Base-by-base conservation (phyloP, 2,113 vertebrate genomes). In the Poecilia latipinna region DNA sequence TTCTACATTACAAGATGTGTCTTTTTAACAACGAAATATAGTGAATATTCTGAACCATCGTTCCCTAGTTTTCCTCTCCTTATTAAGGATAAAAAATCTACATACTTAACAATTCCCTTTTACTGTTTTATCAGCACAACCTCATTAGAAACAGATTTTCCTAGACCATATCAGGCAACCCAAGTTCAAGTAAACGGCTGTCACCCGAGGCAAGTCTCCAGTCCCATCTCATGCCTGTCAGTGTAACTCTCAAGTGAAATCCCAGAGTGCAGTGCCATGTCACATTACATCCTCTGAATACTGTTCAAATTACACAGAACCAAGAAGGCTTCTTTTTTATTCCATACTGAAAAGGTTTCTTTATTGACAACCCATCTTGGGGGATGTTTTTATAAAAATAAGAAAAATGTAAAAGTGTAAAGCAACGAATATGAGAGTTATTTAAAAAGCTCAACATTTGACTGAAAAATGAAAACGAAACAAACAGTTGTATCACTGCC, bases 111-210 rank as follows among this genome's bases (percentile, higher is more conserved):
- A 37, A 67, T 61, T 60, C 12, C 73, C 3, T 2, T 17, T 65
- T 13, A 44, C 61, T 67, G 68, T 71, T 80, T 35, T 3, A 65
- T 82, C 83, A 77, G 67, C 65, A 62, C 66, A 70, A 57, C n/a
- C 37, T 63, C 48, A 54, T 68, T n/a, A 65, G 44, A 70, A 67
- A 35, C 35, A 26, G 3, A 19, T 82, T 79, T 74, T 61, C 65
- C 1, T 54, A 68, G 17, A 51, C 26, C 15, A 32, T 60, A 62
- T 80, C 74, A 72, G 65, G 65, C n/a, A 31, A 19, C 48, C 24
- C 61, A 24, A 42, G 65, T 79, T 80, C 77, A 60, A 84, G 80
- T 82, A 76, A 80, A 78, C 28, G 29, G 31, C 70, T 68, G 65
- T 66, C 65, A 76, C 78, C 70, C 37, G 60, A 73, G 71, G 75